Evolutionary conservation across 2,797 vertebrate genomes (phyloP), one percentile per base, ranked within the genome.

Genomic region (Sphaeramia orbicularis): DNA sequence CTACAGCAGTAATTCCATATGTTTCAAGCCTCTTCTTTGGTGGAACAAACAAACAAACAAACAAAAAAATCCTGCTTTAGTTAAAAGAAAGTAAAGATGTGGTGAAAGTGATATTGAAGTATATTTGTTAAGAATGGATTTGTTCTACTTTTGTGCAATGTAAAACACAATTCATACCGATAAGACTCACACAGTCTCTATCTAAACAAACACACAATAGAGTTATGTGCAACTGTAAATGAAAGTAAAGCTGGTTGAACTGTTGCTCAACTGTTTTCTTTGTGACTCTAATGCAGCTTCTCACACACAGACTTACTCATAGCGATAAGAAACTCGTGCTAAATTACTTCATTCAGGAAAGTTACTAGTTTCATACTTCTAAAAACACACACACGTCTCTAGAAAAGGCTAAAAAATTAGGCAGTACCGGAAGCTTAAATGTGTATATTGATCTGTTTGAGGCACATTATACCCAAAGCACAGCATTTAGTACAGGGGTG

Each of bases 361-460:
- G 1, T 50, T 49, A n/a, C n/a, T n/a, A n/a, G n/a, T n/a, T n/a
- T n/a, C 21, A 6, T 44, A 38, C 19, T 47, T 18, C 43, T 27
- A 55, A 67, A 49, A 71, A 62, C 27, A 50, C 1, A 14, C 35
- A 6, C 44, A 7, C 27, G 7, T n/a, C n/a, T 8, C 30, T 13
- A 56, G 12, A 44, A 62, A 63, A 41, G 7, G 3, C 10, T 27
- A 15, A 10, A 10, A 36, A 45, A n/a, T n/a, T 1, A 79, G 78
- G 75, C 49, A 72, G 70, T 18, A 1, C 6, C 49, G 6, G 52
- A 59, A 65, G 32, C n/a, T 63, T 45, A 14, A 60, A 38, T 41
- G 0, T 27, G n/a, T 16, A 2, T 30, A 27, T 1, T 51, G 4
- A 43, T 63, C 7, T 4, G 15, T 53, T 75, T 41, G 0, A 35